A percentile compares a stretch with the other conserved stretches of the same genome.
phyloP scores from a whole-genome alignment of 1,140 invertebrate genomes.

The Heliothis subflexa region DNA sequence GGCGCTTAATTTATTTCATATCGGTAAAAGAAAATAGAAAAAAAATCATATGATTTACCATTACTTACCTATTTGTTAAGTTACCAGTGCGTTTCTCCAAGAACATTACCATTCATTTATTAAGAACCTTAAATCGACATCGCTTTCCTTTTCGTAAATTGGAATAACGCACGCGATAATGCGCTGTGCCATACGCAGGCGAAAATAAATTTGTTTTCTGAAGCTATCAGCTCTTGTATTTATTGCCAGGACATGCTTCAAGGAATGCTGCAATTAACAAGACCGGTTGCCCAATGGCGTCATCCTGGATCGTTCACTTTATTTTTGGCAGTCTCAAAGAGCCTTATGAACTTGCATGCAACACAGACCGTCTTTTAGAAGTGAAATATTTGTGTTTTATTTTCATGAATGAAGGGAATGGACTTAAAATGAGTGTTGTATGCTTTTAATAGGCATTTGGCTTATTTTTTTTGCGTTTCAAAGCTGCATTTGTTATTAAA shows the following conservation, averaged over 20 bases:
- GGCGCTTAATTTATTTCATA: too few species aligned
- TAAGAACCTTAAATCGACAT: not conserved
- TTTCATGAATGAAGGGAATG: not conserved
- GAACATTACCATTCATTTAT: too few species aligned
- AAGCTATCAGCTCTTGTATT: conserved; percentile 21
- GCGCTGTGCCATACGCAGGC: not conserved
- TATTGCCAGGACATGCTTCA: conserved; percentile 16
- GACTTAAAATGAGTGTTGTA: too few species aligned
- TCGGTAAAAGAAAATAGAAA: too few species aligned
- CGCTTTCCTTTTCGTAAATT: conserved; percentile 13
- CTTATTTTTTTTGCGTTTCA: too few species aligned
- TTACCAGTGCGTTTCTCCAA: too few species aligned
- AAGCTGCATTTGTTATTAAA: too few species aligned
- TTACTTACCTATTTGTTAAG: too few species aligned
- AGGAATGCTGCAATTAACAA: conserved; percentile 45
- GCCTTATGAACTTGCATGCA: not conserved
- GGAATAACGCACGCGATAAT: not conserved
- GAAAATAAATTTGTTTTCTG: conserved; percentile 9
- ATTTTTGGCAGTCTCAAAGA: conserved; percentile 42
- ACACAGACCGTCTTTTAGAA: not conserved
- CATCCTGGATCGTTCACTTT: conserved; percentile 15
- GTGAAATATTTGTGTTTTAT: not conserved
- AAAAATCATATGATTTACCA: not conserved
- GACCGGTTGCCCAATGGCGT: conserved; percentile 34
- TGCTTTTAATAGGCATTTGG: too few species aligned